Base-by-base conservation (phyloP, 1,140 invertebrate genomes). In the Drosophila tropicalis region DNA sequence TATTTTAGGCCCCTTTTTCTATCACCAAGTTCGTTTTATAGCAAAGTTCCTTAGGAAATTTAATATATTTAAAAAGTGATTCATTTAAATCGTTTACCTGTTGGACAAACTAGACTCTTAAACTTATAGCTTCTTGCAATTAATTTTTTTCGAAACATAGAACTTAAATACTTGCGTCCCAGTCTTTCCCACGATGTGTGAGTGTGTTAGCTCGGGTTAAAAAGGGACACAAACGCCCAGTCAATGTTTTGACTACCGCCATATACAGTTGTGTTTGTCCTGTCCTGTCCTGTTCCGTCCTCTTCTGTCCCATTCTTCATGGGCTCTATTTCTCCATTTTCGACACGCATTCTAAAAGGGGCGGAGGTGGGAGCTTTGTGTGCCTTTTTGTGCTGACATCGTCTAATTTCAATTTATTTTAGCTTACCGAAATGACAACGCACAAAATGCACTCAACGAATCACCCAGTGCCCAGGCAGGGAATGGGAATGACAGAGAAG, bases 401-500 rank as follows among this genome's bases (percentile, higher is more conserved):
- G 79, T 80, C 79, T 87, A 83, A 89, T 87, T 87, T 87, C 83
- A 86, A 86, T 87, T 86, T 87, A 87, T 87, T 86, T 76, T 77
- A 79, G 82, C 83, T 85, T 62, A 55, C 80, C 66, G 81, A 87
- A 51, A 77, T 85, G 82, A 85, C 82, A 76, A 76, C 76, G 83
- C 84, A 86, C 79, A 85, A 85, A 86, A 78, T 80, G 82, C 75
- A 76, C 73, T 76, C 55, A 51, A 17, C 44, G 44, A 51, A 51
- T 51, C 19, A 19, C 36, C 10, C 12, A 51, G 44, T 22, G 44
- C 44, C 9, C 17, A 22, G 17, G 44, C 5, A 9, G 5, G 29
- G 34, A 22, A 51, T 10, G 25, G 4, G 12, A 17, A n/a, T 6
- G 22, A 3, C 10, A 12, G 22, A 25, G 44, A 13, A 12, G 25